Conservation (phyloP, 2,797 vertebrate genomes). For the Pristis pectinata region DNA sequence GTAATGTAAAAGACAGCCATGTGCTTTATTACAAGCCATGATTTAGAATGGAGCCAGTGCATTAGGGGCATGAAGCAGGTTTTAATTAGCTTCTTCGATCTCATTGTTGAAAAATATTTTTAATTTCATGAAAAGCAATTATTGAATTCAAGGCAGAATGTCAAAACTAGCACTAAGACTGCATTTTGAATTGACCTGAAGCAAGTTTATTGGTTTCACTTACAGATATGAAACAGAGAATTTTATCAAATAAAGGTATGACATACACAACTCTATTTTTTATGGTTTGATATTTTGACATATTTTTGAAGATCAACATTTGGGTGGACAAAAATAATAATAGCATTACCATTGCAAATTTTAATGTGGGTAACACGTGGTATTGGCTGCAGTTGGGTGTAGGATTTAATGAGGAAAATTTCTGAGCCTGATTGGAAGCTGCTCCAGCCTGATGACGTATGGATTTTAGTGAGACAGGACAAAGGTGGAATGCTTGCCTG, state of each 20-base stretch:
- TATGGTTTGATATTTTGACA: slow-evolving; percentile 41
- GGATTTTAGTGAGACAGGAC: too few relatives aligned
- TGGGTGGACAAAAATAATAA: neutral
- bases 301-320: neutral
- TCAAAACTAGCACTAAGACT: slow-evolving; percentile 84
- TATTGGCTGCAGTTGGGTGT: too few relatives aligned
- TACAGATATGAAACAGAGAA: slow-evolving; percentile 70
- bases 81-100: slow-evolving; percentile 94
- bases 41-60: slow-evolving; percentile 63
- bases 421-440: too few relatives aligned
- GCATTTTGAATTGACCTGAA: slow-evolving; percentile 96
- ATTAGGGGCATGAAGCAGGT: slow-evolving; percentile 68
- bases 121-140: slow-evolving; percentile 99
- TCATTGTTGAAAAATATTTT: slow-evolving; percentile 92
- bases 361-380: too few relatives aligned
- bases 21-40: slow-evolving; percentile 39
- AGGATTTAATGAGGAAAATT: too few relatives aligned
- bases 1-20: neutral
- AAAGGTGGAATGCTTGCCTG: too few relatives aligned
- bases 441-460: too few relatives aligned
- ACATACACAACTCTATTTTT: slow-evolving; percentile 53
- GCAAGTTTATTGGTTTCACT: slow-evolving; percentile 86
- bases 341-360: neutral
- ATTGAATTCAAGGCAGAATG: slow-evolving; percentile 80
- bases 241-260: slow-evolving; percentile 64